phyloP scores from a whole-genome alignment of 2,888 invertebrate species.

The Euspilapteryx auroguttella region DNA sequence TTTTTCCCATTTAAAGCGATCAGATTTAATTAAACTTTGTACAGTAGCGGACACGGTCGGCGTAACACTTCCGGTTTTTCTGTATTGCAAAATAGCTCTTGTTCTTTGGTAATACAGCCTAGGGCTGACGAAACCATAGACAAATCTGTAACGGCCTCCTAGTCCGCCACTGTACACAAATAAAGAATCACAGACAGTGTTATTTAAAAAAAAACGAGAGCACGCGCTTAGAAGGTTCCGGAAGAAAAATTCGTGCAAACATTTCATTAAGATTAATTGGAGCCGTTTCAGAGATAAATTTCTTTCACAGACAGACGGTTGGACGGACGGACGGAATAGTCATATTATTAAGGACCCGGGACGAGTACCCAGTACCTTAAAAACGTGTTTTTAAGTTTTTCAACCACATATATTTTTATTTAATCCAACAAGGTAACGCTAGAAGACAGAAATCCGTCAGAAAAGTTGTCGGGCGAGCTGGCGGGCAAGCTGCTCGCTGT shows the following conservation, averaged over 20 bases:
- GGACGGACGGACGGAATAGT: no score
- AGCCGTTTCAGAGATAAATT: background rate
- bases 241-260: constrained; percentile 33
- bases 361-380: background rate
- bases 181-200: constrained; percentile 17
- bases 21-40: constrained; percentile 11
- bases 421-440: constrained; percentile 55
- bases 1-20: no score
- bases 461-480: constrained; percentile 38
- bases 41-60: no score
- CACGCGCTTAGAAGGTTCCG: constrained; percentile 11
- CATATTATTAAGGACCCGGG: no score
- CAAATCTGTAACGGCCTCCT: no score
- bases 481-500: constrained; percentile 59
- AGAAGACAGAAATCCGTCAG: constrained; percentile 58
- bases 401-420: constrained; percentile 10
- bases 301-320: no score
- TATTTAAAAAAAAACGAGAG: constrained; percentile 15
- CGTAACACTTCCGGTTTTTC: no score
- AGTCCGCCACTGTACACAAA: no score
- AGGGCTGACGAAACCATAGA: no score
- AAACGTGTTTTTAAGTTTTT: no score
- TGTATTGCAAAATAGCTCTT: no score
- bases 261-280: constrained; percentile 15
- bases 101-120: no score